Percentiles rank a stretch among this genome's conserved stretches.
Evolutionary conservation across 2,888 invertebrate genomes (phyloP).

Genomic region (Drosophila fungiperda): DNA sequence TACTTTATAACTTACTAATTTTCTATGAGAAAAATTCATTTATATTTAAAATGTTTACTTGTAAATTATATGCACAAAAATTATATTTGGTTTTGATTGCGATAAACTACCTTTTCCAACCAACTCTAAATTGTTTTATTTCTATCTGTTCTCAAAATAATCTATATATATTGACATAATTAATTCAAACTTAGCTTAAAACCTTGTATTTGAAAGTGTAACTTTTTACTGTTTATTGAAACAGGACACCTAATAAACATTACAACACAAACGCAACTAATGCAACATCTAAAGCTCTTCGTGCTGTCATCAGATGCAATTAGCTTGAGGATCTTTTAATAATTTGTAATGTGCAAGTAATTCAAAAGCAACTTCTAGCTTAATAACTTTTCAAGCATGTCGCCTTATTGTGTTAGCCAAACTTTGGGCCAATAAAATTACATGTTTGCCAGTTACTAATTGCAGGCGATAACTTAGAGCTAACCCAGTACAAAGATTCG

Average conservation of each 20-base stretch:
- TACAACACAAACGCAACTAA: not conserved
- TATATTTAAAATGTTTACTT: not conserved
- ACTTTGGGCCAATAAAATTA: conserved; percentile 60
- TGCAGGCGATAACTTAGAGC: conserved; percentile 72
- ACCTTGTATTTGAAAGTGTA: not conserved
- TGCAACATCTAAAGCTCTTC: not conserved
- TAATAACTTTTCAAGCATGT: conserved; percentile 40
- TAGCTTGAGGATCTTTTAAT: not conserved
- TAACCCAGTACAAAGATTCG: conserved; percentile 13
- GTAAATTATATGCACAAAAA: not conserved
- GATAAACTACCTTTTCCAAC: not conserved
- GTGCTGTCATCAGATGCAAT: not conserved
- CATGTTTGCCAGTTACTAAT: conserved; percentile 74
- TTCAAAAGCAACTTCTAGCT: conserved; percentile 37
- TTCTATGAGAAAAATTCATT: not conserved
- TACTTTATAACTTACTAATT: not conserved
- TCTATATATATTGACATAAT: not conserved
- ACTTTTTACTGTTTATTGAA: not conserved
- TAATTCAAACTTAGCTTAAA: not conserved
- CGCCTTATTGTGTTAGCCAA: conserved; percentile 45
- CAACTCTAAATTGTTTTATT: not conserved
- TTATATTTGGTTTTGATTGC: too few species aligned
- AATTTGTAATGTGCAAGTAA: conserved; percentile 33
- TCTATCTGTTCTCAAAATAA: not conserved
- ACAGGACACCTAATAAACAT: not conserved